Base-by-base conservation (phyloP, 2,797 vertebrate species). In the Pseudomugil gertrudae region DNA sequence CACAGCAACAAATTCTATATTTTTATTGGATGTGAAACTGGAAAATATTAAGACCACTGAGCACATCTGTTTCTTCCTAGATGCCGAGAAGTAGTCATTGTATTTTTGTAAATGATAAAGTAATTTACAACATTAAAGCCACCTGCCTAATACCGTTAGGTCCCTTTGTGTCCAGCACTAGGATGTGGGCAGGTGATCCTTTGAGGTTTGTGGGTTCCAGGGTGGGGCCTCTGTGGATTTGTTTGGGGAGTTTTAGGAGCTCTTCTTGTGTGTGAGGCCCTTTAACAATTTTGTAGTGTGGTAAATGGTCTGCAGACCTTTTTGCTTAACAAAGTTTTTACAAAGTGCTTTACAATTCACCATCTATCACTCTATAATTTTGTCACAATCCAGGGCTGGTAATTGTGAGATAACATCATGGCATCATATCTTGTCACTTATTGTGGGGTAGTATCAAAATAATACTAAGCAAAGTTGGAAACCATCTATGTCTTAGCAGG, bases 21-120 rank as follows among this genome's bases (percentile, higher is more conserved):
- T 88, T 90, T 69, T 71, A 72, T 72, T 83, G 83, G 70, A 66
- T 69, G 83, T 69, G 72, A 85, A 86, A 83, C 58, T 86, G 87
- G 87, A 91, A 88, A 89, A 87, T 86, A 87, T 90, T 87, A 88
- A 73, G 52, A 63, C 47, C 35, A 32, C 35, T 72, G 50, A 69
- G 78, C 66, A 73, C 54, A 74, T 73, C n/a, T 35, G 60, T 4
- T 69, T 69, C 72, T 64, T 72, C 66, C 33, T 45, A 33, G 59
- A 83, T 65, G 73, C 19, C 24, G 29, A 32, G 54, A 47, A 63
- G 75, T 66, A 29, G 59, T 69, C 54, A 66, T 57, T 80, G 70
- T 57, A 66, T 69, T 70, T 36, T 65, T 74, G 32, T 48, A 64
- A 68, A 67, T 47, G 11, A 63, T 55, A 48, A 51, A 59, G 40